Evolutionary conservation across 2,888 invertebrate species (phyloP).

Genomic region (Itoplectis maculator): DNA sequence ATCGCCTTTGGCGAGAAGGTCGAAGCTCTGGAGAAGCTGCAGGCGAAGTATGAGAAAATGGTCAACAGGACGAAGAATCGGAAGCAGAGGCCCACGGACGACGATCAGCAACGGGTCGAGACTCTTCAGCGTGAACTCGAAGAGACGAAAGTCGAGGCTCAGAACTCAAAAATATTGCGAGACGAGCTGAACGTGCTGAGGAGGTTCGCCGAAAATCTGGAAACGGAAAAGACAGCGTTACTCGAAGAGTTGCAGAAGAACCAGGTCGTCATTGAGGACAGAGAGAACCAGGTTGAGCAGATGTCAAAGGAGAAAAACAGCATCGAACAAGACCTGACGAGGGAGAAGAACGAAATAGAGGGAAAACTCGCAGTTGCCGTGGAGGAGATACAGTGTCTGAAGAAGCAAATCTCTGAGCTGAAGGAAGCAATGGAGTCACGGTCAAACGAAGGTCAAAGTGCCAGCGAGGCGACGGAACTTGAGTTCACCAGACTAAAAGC

Average conservation of each 20-base stretch:
- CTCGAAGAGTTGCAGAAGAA: conserved; percentile 63
- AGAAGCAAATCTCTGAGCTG: conserved; percentile 48
- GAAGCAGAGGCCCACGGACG: conserved; percentile 36
- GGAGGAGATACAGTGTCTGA: conserved; percentile 55
- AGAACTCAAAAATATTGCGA: conserved; percentile 61
- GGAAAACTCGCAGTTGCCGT: conserved; percentile 49
- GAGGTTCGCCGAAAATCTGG: conserved; percentile 52
- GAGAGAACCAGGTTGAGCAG: conserved; percentile 63
- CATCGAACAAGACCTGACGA: conserved; percentile 49
- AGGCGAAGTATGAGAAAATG: conserved; percentile 42
- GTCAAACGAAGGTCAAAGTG: background rate
- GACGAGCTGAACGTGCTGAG: conserved; percentile 57
- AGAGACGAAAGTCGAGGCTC: conserved; percentile 25
- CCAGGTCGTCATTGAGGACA: conserved; percentile 58
- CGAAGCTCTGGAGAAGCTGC: conserved; percentile 51
- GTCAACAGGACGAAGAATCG: conserved; percentile 56
- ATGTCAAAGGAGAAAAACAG: conserved; percentile 60
- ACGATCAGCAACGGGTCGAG: conserved; percentile 54
- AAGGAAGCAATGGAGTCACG: conserved; percentile 16
- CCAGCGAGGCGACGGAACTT: conserved; percentile 9
- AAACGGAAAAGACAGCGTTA: conserved; percentile 61
- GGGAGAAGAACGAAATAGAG: conserved; percentile 43
- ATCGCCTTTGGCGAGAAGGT: conserved; percentile 56
- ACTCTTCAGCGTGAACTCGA: conserved; percentile 61
- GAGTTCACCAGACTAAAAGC: conserved; percentile 51